phyloP scores from a whole-genome alignment of 2,113 vertebrate genomes.

The pig (Sus scrofa) region T2T-Sscrofa CM000827.6:68072501-68073000 shows the following conservation, averaged over 20 bases:
- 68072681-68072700: conserved; percentile 28
- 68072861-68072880: background rate
- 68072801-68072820: conserved; percentile 35
- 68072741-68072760: background rate
- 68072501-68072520: conserved; percentile 2
- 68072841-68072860: background rate
- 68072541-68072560: conserved; percentile 43
- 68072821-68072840: background rate
- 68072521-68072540: background rate
- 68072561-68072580: background rate
- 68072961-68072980: background rate
- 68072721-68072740: conserved; percentile 12
- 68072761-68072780: background rate
- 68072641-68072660: background rate
- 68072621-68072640: background rate
- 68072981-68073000: background rate
- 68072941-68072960: conserved; percentile 10
- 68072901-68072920: background rate
- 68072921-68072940: background rate
- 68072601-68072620: background rate
- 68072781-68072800: background rate
- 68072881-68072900: background rate
- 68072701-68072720: background rate
- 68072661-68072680: background rate
- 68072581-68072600: background rate